A percentile compares a stretch with the other conserved stretches of the same genome.
These are phyloP conservation scores for Tauraco erythrolophus DNA, from an alignment of 2,113 vertebrate genomes.

Conservation along the genomic window DNA sequence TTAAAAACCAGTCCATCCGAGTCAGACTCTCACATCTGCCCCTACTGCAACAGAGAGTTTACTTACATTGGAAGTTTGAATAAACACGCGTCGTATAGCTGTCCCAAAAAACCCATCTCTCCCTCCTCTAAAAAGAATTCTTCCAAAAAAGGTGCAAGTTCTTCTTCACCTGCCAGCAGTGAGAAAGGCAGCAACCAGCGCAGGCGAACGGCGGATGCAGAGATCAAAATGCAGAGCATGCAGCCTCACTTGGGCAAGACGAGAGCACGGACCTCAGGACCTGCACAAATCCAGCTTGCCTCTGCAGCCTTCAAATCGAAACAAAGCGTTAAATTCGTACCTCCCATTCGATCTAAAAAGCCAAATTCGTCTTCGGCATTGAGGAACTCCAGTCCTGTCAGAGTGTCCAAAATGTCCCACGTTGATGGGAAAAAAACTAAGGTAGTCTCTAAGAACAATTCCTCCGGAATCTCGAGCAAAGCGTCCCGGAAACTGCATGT, in stretches of 20 bases:
- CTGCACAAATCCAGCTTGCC: slow-evolving; percentile 64
- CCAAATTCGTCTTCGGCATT: slow-evolving; percentile 67
- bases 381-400: slow-evolving; percentile 83
- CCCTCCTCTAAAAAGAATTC: slow-evolving; percentile 78
- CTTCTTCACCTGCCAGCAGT: slow-evolving; percentile 59
- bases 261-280: slow-evolving; percentile 80
- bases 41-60: slow-evolving; percentile 92
- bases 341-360: slow-evolving; percentile 79
- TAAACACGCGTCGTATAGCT: slow-evolving; percentile 93
- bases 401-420: slow-evolving; percentile 78
- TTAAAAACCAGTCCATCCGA: slow-evolving; percentile 60
- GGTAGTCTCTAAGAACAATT: slow-evolving; percentile 65
- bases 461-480: slow-evolving; percentile 80
- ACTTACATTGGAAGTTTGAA: slow-evolving; percentile 93
- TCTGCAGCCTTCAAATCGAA: slow-evolving; percentile 73
- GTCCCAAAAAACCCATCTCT: slow-evolving; percentile 90
- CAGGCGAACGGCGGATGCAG: slow-evolving; percentile 76
- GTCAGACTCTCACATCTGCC: slow-evolving; percentile 86
- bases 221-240: slow-evolving; percentile 85
- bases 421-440: slow-evolving; percentile 80
- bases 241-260: slow-evolving; percentile 89
- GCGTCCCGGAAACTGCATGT: slow-evolving; percentile 81
- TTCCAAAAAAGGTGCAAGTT: slow-evolving; percentile 80
- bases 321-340: slow-evolving; percentile 78
- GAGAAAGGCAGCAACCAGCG: slow-evolving; percentile 80